Conservation (phyloP, 2,888 invertebrate species). For the Lordiphosa andalusiaca region DNA sequence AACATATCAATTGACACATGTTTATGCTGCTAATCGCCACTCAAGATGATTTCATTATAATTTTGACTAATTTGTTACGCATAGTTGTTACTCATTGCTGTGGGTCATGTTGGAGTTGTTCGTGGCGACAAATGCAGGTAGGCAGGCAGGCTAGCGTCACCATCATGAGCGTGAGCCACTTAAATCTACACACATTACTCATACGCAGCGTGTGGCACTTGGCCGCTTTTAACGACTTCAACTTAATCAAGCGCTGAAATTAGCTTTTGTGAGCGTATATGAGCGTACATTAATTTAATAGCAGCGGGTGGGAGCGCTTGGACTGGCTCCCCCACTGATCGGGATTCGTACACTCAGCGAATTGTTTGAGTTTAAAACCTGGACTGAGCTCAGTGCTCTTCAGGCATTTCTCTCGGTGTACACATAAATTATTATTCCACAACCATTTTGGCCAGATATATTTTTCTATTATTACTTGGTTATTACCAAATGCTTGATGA, state of each 20-base stretch:
- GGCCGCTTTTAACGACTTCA: slow-evolving; percentile 67
- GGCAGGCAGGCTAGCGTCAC: slow-evolving; percentile 23
- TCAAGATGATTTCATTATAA: too few relatives aligned
- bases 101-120: too few relatives aligned
- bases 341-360: slow-evolving; percentile 4
- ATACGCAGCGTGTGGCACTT: slow-evolving; percentile 69
- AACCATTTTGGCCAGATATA: slow-evolving; percentile 17
- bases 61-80: too few relatives aligned
- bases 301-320: slow-evolving; percentile 40
- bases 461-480: slow-evolving; percentile 38
- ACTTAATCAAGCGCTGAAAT: slow-evolving; percentile 71
- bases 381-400: background rate
- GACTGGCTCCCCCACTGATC: slow-evolving; percentile 4
- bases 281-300: slow-evolving; percentile 69
- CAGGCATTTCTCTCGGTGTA: slow-evolving; percentile 1
- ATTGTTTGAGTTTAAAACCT: background rate
- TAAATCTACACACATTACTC: slow-evolving; percentile 61
- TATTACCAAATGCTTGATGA: slow-evolving; percentile 41
- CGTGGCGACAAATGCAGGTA: slow-evolving; percentile 15
- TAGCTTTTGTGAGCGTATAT: slow-evolving; percentile 71
- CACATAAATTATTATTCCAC: slow-evolving; percentile 17
- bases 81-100: too few relatives aligned
- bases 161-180: slow-evolving; percentile 38
- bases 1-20: too few relatives aligned
- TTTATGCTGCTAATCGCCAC: too few relatives aligned